phyloP scores from a whole-genome alignment of 2,113 vertebrate species.

The Bujurquina vittata region DNA sequence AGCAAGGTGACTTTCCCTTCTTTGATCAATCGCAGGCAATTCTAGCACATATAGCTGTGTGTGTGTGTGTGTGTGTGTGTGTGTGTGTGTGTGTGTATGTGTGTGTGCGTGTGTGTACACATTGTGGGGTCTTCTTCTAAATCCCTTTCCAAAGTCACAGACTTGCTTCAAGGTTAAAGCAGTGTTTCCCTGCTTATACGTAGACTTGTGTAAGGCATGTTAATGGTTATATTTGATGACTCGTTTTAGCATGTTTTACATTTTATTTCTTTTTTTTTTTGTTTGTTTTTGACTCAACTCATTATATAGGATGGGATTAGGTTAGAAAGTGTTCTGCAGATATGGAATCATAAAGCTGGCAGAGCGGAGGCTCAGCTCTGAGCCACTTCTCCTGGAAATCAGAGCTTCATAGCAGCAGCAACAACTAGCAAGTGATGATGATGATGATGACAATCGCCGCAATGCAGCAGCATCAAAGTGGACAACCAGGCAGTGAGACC shows the following conservation, averaged over 20 bases:
- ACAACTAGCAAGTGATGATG: slow-evolving; percentile 23
- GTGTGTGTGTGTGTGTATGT: not conserved
- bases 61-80: not conserved
- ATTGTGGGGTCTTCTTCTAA: not conserved
- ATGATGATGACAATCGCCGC: slow-evolving; percentile 28
- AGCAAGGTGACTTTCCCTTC: slow-evolving; percentile 46
- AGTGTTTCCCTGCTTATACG: not conserved
- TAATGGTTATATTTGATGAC: not conserved
- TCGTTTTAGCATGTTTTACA: not conserved
- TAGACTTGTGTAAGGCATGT: not conserved
- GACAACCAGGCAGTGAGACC: slow-evolving; percentile 9
- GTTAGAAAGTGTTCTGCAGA: not conserved
- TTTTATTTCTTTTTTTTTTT: not conserved
- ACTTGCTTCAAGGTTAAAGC: not conserved
- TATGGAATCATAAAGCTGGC: not conserved
- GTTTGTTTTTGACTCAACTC: not conserved
- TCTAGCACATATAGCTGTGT: not conserved
- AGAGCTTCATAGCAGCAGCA: not conserved
- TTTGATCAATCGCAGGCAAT: slow-evolving; percentile 3
- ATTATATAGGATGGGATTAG: not conserved
- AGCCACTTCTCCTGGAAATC: slow-evolving; percentile 32
- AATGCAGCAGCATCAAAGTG: slow-evolving; percentile 51
- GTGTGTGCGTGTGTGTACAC: no score
- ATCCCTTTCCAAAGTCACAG: not conserved
- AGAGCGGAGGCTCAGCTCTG: slow-evolving; percentile 33